These are phyloP conservation scores for Dromas ardeola DNA, from an alignment of 2,113 vertebrate species.

Conservation along the genomic window DNA sequence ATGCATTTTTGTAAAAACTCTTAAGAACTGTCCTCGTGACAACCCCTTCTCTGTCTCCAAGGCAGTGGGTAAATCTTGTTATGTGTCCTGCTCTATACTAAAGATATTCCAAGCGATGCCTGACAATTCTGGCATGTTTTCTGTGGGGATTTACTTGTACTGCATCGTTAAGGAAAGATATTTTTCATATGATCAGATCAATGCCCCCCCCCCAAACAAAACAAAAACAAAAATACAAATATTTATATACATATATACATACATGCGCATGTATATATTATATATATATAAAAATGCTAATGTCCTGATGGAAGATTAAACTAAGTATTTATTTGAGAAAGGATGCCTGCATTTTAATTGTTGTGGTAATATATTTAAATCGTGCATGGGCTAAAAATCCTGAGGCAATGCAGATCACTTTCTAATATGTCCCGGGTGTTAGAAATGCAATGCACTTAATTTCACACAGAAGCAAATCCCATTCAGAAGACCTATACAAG, in stretches of 20 bases:
- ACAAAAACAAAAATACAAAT: constrained; percentile 2
- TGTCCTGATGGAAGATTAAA: background rate
- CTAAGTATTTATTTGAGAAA: background rate
- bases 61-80: constrained; percentile 60
- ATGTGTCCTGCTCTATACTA: constrained; percentile 67
- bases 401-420: constrained; percentile 47
- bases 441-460: constrained; percentile 56
- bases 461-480: constrained; percentile 59
- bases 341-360: constrained; percentile 40
- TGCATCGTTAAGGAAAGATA: constrained; percentile 27
- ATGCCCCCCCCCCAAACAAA: background rate
- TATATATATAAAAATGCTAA: background rate
- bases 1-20: constrained; percentile 75
- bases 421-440: constrained; percentile 32
- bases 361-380: constrained; percentile 47
- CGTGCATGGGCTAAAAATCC: background rate
- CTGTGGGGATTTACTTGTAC: constrained; percentile 39
- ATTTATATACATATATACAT: background rate
- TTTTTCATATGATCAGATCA: constrained; percentile 13
- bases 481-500: constrained; percentile 40
- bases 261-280: background rate
- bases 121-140: constrained; percentile 61
- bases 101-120: constrained; percentile 66
- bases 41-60: constrained; percentile 60
- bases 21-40: constrained; percentile 72